These are phyloP conservation scores for Sceliomorpha sp. DNA, from an alignment of 2,888 invertebrate species.

Conservation along the genomic window DNA sequence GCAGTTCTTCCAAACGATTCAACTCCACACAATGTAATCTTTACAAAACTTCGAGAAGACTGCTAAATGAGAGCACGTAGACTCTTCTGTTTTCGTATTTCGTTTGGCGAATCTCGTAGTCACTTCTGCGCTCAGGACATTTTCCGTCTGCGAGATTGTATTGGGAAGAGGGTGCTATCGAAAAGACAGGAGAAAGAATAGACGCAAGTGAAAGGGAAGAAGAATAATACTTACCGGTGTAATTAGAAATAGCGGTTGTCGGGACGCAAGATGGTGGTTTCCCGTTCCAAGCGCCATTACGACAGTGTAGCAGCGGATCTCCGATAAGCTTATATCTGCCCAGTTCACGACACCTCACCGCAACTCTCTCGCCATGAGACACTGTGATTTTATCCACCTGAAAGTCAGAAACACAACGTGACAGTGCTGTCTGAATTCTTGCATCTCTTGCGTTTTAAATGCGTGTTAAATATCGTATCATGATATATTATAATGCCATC, in stretches of 20 bases:
- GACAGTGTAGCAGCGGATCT: slow-evolving; percentile 88
- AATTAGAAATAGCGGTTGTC: slow-evolving; percentile 92
- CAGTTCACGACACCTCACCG: slow-evolving; percentile 89
- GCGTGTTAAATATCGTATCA: too few species aligned
- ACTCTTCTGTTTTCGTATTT: slow-evolving; percentile 35
- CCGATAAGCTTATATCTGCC: slow-evolving; percentile 92
- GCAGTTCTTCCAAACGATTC: slow-evolving; percentile 10
- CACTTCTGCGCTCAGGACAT: slow-evolving; percentile 33
- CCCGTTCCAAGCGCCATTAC: slow-evolving; percentile 90
- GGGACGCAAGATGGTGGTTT: slow-evolving; percentile 91
- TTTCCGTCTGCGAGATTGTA: slow-evolving; percentile 19
- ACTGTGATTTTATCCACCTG: slow-evolving; percentile 77
- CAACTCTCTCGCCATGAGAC: slow-evolving; percentile 89
- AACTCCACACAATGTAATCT: slow-evolving; percentile 36
- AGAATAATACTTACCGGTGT: slow-evolving; percentile 84
- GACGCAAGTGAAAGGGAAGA: slow-evolving; percentile 32
- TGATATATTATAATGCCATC: too few species aligned
- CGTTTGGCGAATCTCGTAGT: slow-evolving; percentile 9
- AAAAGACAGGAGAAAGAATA: slow-evolving; percentile 15
- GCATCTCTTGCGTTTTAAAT: too few species aligned
- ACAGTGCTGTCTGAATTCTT: too few species aligned
- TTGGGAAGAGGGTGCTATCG: slow-evolving; percentile 14
- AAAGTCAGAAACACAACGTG: slow-evolving; percentile 41
- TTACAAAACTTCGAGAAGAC: slow-evolving; percentile 17
- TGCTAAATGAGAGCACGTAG: slow-evolving; percentile 27